phyloP scores from a whole-genome alignment of 2,888 invertebrate species.

The Ephialtes manifestator region DNA sequence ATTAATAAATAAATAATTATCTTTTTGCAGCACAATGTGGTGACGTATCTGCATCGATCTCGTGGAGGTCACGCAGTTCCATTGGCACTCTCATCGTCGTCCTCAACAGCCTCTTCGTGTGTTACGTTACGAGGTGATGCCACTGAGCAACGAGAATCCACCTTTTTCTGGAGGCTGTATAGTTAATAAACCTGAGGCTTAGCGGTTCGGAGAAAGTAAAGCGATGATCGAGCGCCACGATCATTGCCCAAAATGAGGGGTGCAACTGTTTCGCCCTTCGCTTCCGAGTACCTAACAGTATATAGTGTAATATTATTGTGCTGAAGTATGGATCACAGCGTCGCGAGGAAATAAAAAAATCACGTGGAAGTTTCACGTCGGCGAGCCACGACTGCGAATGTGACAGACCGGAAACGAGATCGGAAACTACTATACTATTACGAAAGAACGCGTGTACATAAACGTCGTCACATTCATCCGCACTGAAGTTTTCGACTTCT shows the following conservation, averaged over 20 bases:
- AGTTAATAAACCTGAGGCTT: slow-evolving; percentile 72
- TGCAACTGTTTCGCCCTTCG: slow-evolving; percentile 34
- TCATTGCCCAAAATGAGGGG: slow-evolving; percentile 19
- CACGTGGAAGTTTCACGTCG: slow-evolving; percentile 54
- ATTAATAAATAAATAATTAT: neutral
- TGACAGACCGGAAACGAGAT: slow-evolving; percentile 62
- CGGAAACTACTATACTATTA: slow-evolving; percentile 37
- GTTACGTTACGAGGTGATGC: slow-evolving; percentile 83
- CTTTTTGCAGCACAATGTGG: slow-evolving; percentile 81
- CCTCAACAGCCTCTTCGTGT: slow-evolving; percentile 74
- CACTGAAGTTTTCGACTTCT: slow-evolving; percentile 22
- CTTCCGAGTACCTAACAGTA: slow-evolving; percentile 41
- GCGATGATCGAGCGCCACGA: slow-evolving; percentile 25
- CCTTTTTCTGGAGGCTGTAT: slow-evolving; percentile 74
- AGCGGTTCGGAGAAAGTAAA: slow-evolving; percentile 67
- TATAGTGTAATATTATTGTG: slow-evolving; percentile 15
- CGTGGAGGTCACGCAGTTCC: slow-evolving; percentile 78
- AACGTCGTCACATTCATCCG: slow-evolving; percentile 37
- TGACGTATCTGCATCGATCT: slow-evolving; percentile 81
- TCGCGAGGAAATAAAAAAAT: slow-evolving; percentile 2
- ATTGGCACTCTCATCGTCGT: slow-evolving; percentile 72
- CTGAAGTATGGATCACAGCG: neutral
- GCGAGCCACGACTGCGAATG: slow-evolving; percentile 69
- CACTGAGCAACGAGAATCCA: slow-evolving; percentile 69
- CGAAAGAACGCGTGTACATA: slow-evolving; percentile 46